A percentile compares a stretch with the other conserved stretches of the same genome.
Conservation (phyloP, 2,113 vertebrate species). For the Gnathonemus longibarbis region DNA sequence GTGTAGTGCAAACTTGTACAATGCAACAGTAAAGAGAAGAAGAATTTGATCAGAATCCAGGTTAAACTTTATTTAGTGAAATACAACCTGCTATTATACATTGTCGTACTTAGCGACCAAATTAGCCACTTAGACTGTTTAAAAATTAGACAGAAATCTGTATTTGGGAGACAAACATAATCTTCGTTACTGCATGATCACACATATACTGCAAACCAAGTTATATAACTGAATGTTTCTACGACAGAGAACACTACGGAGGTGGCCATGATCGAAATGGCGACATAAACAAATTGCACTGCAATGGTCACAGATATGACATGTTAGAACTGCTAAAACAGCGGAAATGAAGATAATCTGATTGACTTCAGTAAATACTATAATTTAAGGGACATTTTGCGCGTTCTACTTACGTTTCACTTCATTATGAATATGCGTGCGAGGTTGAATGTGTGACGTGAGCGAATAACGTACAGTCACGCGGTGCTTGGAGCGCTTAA, state of each 20-base stretch:
- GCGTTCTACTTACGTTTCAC: background rate
- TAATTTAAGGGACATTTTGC: background rate
- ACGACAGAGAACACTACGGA: background rate
- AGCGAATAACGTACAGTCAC: background rate
- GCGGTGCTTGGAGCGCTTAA: background rate
- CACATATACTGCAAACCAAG: background rate
- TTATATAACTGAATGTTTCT: background rate
- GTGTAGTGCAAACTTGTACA: background rate
- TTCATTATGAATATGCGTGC: background rate
- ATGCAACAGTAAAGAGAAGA: background rate
- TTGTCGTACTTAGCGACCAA: background rate
- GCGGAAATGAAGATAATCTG: background rate
- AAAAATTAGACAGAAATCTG: background rate
- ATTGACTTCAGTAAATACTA: background rate
- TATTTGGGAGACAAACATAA: background rate
- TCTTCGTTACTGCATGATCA: background rate
- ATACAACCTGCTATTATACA: background rate
- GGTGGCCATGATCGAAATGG: background rate
- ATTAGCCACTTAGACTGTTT: background rate
- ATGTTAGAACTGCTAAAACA: background rate
- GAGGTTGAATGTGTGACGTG: background rate
- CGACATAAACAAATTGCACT: background rate
- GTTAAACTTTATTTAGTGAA: background rate
- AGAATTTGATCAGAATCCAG: background rate
- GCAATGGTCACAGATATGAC: background rate